A percentile compares a stretch with the other conserved stretches of the same genome.
phyloP scores from a whole-genome alignment of 2,888 invertebrate species.

The Tipula helvola region DNA sequence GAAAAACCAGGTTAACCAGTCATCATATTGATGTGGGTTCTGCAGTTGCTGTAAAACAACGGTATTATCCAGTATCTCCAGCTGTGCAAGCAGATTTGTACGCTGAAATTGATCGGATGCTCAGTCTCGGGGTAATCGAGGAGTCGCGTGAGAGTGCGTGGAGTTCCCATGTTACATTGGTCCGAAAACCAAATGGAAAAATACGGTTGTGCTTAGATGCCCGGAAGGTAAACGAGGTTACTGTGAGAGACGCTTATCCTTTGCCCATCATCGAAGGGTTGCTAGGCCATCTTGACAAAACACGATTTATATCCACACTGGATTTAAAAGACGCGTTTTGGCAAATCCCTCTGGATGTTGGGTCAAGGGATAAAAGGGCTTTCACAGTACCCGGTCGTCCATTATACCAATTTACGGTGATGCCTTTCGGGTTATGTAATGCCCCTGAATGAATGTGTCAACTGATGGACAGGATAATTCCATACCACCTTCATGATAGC shows the following conservation, averaged over 20 bases:
- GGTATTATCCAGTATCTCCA: slow-evolving; percentile 18
- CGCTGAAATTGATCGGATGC: slow-evolving; percentile 21
- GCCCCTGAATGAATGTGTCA: slow-evolving; percentile 15
- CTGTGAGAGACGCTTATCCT: no score
- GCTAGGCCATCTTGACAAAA: slow-evolving; percentile 19
- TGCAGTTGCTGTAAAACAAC: slow-evolving; percentile 15
- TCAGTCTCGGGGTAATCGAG: not conserved
- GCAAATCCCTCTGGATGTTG: no score
- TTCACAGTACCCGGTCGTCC: no score
- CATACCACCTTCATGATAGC: slow-evolving; percentile 13
- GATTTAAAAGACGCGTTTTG: slow-evolving; percentile 21
- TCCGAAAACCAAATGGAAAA: not conserved
- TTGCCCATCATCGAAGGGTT: slow-evolving; percentile 18
- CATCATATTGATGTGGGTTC: slow-evolving; percentile 17
- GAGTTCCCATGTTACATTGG: not conserved
- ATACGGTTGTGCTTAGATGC: no score
- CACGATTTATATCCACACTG: slow-evolving; percentile 20
- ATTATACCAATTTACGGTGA: no score
- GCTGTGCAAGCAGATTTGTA: slow-evolving; percentile 16
- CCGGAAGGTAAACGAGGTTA: no score
- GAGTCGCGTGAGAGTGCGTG: not conserved
- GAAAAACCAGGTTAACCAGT: slow-evolving; percentile 15
- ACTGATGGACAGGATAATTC: slow-evolving; percentile 21
- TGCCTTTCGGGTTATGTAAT: no score
- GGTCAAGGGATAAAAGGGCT: no score